These are phyloP conservation scores for Leptonema lineaticorne DNA, from an alignment of 1,140 invertebrate genomes.

Conservation along the genomic window DNA sequence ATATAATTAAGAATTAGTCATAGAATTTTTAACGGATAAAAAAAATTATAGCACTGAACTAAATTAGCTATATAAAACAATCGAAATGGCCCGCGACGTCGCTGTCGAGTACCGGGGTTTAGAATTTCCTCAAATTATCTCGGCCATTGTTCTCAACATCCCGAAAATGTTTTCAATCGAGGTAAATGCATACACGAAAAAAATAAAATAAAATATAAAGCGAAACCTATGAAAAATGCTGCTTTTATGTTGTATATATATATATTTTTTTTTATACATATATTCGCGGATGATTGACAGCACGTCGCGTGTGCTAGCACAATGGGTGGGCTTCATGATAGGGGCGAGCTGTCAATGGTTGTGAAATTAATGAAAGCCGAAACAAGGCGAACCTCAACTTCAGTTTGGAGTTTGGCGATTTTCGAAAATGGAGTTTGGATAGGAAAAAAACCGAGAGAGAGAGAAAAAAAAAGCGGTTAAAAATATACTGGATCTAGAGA, in stretches of 20 bases:
- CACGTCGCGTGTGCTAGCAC: constrained; percentile 29
- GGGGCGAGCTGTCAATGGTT: constrained; percentile 35
- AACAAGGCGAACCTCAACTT: constrained; percentile 10
- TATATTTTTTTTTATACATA: not conserved
- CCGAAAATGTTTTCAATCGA: not conserved
- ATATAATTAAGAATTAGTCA: too few species aligned
- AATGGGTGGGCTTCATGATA: constrained; percentile 25
- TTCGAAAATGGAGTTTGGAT: not conserved
- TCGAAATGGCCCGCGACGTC: too few species aligned
- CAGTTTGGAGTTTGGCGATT: constrained; percentile 1
- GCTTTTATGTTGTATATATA: not conserved
- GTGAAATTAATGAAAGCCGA: constrained; percentile 36
- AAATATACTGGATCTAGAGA: not conserved
- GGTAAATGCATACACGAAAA: not conserved
- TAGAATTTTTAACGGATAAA: too few species aligned
- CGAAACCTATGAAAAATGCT: not conserved
- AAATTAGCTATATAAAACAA: too few species aligned
- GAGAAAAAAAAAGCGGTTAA: too few species aligned
- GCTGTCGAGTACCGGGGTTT: too few species aligned
- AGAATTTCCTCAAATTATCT: constrained; percentile 22
- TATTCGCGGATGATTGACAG: constrained; percentile 33
- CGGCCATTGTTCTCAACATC: constrained; percentile 1
- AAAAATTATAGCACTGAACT: too few species aligned
- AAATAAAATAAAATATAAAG: not conserved
- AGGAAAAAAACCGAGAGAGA: not conserved